Percentiles rank a stretch among this genome's conserved stretches.
Evolutionary conservation across 1,140 invertebrate species (phyloP).

Genomic region (Brachionus rotundiformis): DNA sequence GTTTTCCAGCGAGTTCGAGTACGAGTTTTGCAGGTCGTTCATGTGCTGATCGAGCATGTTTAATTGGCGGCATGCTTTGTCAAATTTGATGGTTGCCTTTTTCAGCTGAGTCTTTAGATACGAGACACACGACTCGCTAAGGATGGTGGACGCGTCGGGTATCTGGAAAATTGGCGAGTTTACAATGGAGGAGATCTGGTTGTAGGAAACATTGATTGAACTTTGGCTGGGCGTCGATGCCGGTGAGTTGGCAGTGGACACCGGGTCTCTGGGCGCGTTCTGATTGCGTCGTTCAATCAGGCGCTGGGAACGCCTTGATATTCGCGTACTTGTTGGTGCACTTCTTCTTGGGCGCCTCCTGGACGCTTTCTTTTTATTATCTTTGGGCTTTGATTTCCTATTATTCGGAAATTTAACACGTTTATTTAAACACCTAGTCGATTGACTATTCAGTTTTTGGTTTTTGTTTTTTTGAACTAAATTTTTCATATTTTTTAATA

Average conservation of each 20-base stretch:
- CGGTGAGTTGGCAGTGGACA: background rate
- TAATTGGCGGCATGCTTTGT: conserved; percentile 46
- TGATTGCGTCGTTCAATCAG: background rate
- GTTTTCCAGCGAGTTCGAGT: conserved; percentile 25
- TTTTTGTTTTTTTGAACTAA: background rate
- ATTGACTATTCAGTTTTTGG: conserved; percentile 11
- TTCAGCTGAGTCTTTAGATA: conserved; percentile 14
- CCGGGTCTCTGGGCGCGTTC: background rate
- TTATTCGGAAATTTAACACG: conserved; percentile 12
- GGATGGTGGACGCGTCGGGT: background rate
- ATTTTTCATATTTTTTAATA: conserved; percentile 27
- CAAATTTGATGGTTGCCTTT: conserved; percentile 46
- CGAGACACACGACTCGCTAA: conserved; percentile 25
- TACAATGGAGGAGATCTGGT: background rate
- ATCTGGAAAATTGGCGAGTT: background rate
- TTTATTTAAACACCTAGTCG: conserved; percentile 9
- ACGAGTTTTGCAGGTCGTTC: conserved; percentile 48
- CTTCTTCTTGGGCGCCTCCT: background rate
- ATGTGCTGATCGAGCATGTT: conserved; percentile 42
- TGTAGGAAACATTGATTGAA: background rate
- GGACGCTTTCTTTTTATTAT: background rate
- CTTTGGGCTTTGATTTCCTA: conserved; percentile 3
- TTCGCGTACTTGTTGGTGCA: background rate
- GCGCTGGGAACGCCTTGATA: background rate
- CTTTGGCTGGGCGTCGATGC: background rate